phyloP scores from a whole-genome alignment of 2,797 vertebrate genomes.

The Amblyraja radiata region DNA sequence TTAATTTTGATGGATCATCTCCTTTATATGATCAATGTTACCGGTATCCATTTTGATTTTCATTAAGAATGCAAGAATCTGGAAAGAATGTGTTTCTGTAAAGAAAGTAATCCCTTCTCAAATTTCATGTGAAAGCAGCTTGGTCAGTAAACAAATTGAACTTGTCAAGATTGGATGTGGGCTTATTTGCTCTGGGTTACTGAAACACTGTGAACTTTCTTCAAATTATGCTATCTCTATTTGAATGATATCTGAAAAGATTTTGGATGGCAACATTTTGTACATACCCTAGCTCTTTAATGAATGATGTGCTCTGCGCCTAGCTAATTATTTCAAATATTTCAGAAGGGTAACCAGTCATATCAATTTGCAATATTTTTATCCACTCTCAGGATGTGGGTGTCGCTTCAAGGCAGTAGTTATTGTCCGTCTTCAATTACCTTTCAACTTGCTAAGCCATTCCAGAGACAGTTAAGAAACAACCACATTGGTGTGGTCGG shows the following conservation, averaged over 20 bases:
- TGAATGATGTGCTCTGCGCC: not conserved
- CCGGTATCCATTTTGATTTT: too few species aligned
- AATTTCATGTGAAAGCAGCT: not conserved
- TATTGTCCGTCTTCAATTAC: too few species aligned
- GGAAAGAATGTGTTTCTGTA: not conserved
- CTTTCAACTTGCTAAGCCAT: too few species aligned
- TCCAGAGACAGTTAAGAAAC: too few species aligned
- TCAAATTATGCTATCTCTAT: not conserved
- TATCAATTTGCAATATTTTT: not conserved
- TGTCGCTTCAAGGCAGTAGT: too few species aligned
- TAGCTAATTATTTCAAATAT: slow-evolving; percentile 24
- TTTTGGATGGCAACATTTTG: not conserved
- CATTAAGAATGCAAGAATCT: not conserved
- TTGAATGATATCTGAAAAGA: not conserved
- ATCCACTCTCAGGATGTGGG: too few species aligned
- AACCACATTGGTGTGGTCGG: too few species aligned
- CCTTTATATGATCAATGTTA: not conserved
- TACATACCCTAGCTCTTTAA: not conserved
- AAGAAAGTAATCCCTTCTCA: not conserved
- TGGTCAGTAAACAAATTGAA: not conserved
- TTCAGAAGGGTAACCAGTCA: not conserved
- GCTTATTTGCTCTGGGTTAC: not conserved
- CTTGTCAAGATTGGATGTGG: not conserved
- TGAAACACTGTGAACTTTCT: not conserved
- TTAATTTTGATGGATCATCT: too few species aligned